Conservation (phyloP, 2,888 invertebrate genomes). For the Macropis europaea region DNA sequence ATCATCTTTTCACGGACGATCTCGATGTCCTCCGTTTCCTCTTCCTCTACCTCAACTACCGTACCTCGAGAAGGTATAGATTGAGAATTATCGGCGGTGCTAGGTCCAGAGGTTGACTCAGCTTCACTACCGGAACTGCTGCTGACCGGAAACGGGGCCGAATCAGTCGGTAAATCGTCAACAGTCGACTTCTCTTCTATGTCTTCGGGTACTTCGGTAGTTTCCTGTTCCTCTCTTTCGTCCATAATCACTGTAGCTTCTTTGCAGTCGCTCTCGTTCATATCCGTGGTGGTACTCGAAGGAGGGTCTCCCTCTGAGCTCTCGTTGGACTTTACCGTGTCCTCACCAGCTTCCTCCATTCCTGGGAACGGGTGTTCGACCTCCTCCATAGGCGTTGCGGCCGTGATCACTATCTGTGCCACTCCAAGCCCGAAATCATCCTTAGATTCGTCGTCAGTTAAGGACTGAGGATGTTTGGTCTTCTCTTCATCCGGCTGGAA, state of each 20-base stretch:
- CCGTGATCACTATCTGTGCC: constrained; percentile 95
- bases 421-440: constrained; percentile 88
- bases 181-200: constrained; percentile 77
- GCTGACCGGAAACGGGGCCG: constrained; percentile 83
- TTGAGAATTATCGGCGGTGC: constrained; percentile 84
- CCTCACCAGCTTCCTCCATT: constrained; percentile 72
- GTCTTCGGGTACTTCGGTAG: constrained; percentile 56
- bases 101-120: constrained; percentile 84
- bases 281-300: constrained; percentile 42
- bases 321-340: constrained; percentile 55
- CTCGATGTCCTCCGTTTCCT: constrained; percentile 65
- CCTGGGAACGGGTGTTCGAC: constrained; percentile 90
- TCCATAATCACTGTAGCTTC: constrained; percentile 53
- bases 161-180: constrained; percentile 83
- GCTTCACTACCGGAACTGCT: constrained; percentile 86
- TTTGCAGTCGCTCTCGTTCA: constrained; percentile 54
- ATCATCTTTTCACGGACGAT: constrained; percentile 80
- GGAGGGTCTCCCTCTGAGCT: constrained; percentile 46
- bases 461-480: constrained; percentile 19
- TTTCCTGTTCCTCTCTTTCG: constrained; percentile 58
- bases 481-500: constrained; percentile 35
- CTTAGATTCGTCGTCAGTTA: constrained; percentile 31
- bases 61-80: constrained; percentile 77
- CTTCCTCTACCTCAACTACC: constrained; percentile 61
- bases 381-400: constrained; percentile 96